A percentile compares a stretch with the other conserved stretches of the same genome.
Evolutionary conservation across 2,797 vertebrate species (phyloP).

Genomic region (Trematocara caparti): DNA sequence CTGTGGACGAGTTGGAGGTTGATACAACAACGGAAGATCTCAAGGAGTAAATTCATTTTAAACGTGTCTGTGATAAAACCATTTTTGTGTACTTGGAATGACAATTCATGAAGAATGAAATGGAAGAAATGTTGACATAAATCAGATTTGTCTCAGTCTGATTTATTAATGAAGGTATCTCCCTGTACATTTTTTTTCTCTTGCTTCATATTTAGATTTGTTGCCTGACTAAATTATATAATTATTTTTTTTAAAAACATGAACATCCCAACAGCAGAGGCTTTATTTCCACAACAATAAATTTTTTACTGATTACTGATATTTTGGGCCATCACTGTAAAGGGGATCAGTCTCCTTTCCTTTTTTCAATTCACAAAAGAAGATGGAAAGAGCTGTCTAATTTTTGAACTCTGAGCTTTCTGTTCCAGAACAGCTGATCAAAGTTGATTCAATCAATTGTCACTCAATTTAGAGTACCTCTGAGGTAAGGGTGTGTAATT

Average conservation of each 20-base stretch:
- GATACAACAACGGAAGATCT: not conserved
- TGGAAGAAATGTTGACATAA: too few species aligned
- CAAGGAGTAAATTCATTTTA: not conserved
- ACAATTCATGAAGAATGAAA: too few species aligned
- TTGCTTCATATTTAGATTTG: not conserved
- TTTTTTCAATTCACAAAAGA: not conserved
- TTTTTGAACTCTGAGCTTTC: not conserved
- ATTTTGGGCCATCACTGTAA: not conserved
- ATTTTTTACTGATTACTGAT: not conserved
- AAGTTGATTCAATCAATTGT: not conserved
- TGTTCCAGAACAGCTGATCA: not conserved
- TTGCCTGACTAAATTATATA: not conserved
- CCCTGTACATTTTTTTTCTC: too few species aligned
- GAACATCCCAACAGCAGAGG: not conserved
- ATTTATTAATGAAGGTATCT: too few species aligned
- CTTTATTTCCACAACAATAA: not conserved
- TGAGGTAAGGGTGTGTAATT: not conserved
- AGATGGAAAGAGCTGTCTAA: not conserved
- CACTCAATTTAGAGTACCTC: not conserved
- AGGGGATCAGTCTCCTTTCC: not conserved
- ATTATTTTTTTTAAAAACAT: too few species aligned
- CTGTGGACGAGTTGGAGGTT: not conserved
- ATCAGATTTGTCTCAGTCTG: too few species aligned
- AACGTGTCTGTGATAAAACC: not conserved
- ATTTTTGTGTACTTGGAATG: not conserved